phyloP scores from a whole-genome alignment of 2,888 invertebrate species.

The Cosmorhoe ocellata region DNA sequence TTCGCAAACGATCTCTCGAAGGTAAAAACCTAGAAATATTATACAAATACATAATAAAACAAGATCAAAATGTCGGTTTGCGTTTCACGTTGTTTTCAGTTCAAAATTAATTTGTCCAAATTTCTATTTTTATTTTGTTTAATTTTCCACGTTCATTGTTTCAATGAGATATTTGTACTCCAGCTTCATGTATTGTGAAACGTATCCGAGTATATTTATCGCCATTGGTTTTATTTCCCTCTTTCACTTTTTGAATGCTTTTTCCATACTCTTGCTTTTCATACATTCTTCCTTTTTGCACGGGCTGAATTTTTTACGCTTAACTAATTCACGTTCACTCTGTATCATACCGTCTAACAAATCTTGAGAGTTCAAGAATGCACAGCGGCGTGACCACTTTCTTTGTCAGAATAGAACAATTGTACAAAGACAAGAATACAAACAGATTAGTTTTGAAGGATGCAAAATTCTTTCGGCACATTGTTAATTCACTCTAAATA shows the following conservation, averaged over 20 bases:
- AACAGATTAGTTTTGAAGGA: constrained; percentile 45
- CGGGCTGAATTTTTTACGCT: constrained; percentile 78
- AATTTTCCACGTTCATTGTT: constrained; percentile 61
- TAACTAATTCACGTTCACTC: constrained; percentile 73
- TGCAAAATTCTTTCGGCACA: constrained; percentile 60
- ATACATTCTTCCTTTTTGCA: constrained; percentile 77
- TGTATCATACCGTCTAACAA: constrained; percentile 69
- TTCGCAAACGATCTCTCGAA: constrained; percentile 98
- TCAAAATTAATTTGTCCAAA: constrained; percentile 55
- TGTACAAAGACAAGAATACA: constrained; percentile 43
- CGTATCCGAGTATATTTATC: constrained; percentile 60
- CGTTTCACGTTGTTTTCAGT: constrained; percentile 62
- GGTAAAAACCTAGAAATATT: constrained; percentile 87
- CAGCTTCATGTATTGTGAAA: constrained; percentile 30
- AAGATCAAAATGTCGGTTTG: constrained; percentile 68
- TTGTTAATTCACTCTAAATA: constrained; percentile 57
- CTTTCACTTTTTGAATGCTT: constrained; percentile 77
- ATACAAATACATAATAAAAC: constrained; percentile 58
- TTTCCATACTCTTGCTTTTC: constrained; percentile 76
- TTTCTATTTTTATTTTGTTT: constrained; percentile 52
- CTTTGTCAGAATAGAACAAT: constrained; percentile 59
- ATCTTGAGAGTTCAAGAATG: constrained; percentile 66
- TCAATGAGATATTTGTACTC: constrained; percentile 67
- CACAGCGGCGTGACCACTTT: constrained; percentile 71
- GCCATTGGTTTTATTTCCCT: constrained; percentile 64